phyloP scores from a whole-genome alignment of 2,888 invertebrate species.

The Brachynemurus nebulosus region DNA sequence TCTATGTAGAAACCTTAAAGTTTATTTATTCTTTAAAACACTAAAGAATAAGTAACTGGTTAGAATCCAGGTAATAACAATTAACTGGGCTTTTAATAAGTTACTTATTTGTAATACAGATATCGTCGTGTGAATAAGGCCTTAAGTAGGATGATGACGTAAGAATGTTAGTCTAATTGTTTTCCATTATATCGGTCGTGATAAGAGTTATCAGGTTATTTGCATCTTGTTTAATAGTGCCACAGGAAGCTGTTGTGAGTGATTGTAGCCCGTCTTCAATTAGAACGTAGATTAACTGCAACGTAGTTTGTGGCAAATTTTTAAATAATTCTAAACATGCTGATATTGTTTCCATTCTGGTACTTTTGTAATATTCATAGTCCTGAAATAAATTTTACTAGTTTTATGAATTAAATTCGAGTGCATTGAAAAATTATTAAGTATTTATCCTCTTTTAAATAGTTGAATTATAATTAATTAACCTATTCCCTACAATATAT shows the following conservation, averaged over 20 bases:
- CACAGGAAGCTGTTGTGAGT: constrained; percentile 28
- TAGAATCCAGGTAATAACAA: too few species aligned
- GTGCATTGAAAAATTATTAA: background rate
- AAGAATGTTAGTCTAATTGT: too few species aligned
- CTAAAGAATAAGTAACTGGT: too few species aligned
- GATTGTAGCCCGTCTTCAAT: constrained; percentile 30
- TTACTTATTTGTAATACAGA: too few species aligned
- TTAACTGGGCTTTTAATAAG: too few species aligned
- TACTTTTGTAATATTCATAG: constrained; percentile 69
- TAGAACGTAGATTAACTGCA: constrained; percentile 28
- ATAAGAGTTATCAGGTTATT: constrained; percentile 26
- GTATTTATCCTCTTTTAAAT: background rate
- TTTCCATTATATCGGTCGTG: too few species aligned
- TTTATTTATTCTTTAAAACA: too few species aligned
- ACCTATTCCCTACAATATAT: too few species aligned
- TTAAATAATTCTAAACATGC: constrained; percentile 62
- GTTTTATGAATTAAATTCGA: background rate
- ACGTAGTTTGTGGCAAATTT: constrained; percentile 28
- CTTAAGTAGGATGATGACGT: too few species aligned
- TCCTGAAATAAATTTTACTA: constrained; percentile 40
- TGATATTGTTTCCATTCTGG: constrained; percentile 74
- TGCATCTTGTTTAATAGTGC: constrained; percentile 29
- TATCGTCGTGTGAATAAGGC: too few species aligned
- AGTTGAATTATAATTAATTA: too few species aligned
- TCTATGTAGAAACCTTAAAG: too few species aligned